These are phyloP conservation scores for Latheticus oryzae DNA, from an alignment of 2,888 invertebrate genomes.

Conservation along the genomic window DNA sequence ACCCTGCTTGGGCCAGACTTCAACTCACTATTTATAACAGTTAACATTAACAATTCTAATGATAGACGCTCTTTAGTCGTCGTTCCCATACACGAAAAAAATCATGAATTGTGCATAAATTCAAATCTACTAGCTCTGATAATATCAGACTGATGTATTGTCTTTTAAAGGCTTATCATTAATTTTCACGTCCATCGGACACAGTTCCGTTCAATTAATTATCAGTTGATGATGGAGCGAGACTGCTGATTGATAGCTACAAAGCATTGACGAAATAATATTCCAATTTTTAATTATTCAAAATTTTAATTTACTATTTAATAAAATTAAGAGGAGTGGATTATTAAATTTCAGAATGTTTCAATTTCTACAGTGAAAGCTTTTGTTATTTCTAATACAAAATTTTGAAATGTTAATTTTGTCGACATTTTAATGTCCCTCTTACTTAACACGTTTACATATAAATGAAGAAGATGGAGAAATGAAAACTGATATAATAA, in stretches of 20 bases:
- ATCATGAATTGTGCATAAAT: slow-evolving; percentile 38
- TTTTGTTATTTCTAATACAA: too few species aligned
- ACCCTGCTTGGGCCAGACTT: slow-evolving; percentile 12
- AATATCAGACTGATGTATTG: slow-evolving; percentile 39
- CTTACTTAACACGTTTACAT: slow-evolving; percentile 4
- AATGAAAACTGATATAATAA: not conserved
- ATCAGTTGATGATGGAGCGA: slow-evolving; percentile 20
- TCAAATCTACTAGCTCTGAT: slow-evolving; percentile 24
- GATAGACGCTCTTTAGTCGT: slow-evolving; percentile 9
- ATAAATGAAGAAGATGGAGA: too few species aligned
- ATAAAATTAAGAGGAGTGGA: too few species aligned
- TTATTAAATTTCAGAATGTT: too few species aligned
- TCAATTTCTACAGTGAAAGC: too few species aligned
- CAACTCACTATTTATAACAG: slow-evolving; percentile 13
- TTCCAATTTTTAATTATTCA: too few species aligned
- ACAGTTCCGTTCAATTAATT: slow-evolving; percentile 34
- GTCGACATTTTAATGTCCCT: slow-evolving; percentile 17
- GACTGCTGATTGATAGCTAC: slow-evolving; percentile 21
- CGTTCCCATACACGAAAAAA: slow-evolving; percentile 31
- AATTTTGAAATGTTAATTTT: slow-evolving; percentile 22
- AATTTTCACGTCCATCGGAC: slow-evolving; percentile 34
- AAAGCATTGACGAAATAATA: too few species aligned
- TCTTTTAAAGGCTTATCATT: slow-evolving; percentile 37
- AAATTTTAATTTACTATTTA: too few species aligned
- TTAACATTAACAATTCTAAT: slow-evolving; percentile 36